phyloP scores from a whole-genome alignment of 2,113 vertebrate species.

The Sebastes schlegelii region DNA sequence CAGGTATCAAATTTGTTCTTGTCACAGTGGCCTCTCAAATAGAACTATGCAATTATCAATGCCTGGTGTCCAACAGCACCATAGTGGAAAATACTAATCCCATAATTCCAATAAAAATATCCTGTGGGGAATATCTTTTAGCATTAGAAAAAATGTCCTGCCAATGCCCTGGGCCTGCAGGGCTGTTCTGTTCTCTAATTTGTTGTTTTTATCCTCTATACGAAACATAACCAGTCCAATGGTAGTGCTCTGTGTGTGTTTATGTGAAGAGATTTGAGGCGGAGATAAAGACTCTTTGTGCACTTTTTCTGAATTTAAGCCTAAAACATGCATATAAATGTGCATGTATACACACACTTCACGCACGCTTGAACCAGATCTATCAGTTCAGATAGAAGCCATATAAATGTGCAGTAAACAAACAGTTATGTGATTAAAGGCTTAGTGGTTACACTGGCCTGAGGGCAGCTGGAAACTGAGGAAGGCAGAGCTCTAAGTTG shows the following conservation, averaged over 20 bases:
- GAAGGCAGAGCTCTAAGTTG: background rate
- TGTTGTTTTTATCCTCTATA: background rate
- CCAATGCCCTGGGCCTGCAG: background rate
- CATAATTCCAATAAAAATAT: background rate
- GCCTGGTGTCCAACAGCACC: background rate
- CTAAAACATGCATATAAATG: constrained; percentile 1
- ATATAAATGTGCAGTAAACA: constrained; percentile 39
- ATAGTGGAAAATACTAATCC: background rate
- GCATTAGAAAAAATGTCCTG: background rate
- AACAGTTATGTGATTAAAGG: constrained; percentile 46
- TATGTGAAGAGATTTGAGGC: background rate
- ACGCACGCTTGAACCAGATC: background rate
- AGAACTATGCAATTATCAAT: background rate
- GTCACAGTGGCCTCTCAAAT: background rate
- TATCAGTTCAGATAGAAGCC: constrained; percentile 29
- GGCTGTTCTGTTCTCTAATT: constrained; percentile 2
- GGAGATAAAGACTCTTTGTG: background rate
- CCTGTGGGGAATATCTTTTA: constrained; percentile 2
- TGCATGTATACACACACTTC: background rate
- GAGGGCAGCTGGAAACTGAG: constrained; percentile 12
- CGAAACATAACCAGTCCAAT: constrained; percentile 4
- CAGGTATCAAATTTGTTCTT: background rate
- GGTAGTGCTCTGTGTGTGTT: background rate
- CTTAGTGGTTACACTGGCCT: constrained; percentile 36
- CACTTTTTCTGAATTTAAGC: background rate